These are phyloP conservation scores for Sesamia nonagrioides DNA, from an alignment of 1,140 invertebrate species.

Conservation along the genomic window DNA sequence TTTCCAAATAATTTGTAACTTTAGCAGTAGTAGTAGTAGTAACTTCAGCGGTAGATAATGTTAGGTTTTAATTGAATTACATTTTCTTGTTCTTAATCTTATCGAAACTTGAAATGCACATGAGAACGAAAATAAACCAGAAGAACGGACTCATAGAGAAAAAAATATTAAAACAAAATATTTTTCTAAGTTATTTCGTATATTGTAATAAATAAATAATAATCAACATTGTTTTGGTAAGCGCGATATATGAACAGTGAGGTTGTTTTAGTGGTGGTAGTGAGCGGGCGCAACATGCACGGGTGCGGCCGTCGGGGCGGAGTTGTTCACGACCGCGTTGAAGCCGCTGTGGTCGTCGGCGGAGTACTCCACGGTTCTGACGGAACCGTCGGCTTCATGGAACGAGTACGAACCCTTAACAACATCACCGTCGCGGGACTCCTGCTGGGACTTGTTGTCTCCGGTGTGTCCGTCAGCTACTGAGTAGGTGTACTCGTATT, in stretches of 20 bases:
- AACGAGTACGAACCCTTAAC: constrained; percentile 87
- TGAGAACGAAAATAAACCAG: too few relatives aligned
- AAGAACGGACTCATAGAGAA: too few relatives aligned
- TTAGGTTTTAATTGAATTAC: too few relatives aligned
- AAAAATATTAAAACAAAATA: too few relatives aligned
- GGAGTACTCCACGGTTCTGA: constrained; percentile 86
- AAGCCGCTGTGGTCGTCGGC: constrained; percentile 87
- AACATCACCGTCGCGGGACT: constrained; percentile 85
- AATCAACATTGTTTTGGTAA: constrained; percentile 36
- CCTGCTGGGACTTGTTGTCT: constrained; percentile 83
- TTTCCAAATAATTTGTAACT: too few relatives aligned
- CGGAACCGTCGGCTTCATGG: constrained; percentile 86
- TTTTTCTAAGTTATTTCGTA: constrained; percentile 34
- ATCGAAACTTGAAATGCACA: too few relatives aligned
- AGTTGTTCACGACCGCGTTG: constrained; percentile 85
- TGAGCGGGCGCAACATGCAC: constrained; percentile 46
- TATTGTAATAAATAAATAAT: constrained; percentile 30
- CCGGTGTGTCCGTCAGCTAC: constrained; percentile 49
- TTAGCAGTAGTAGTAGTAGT: too few relatives aligned
- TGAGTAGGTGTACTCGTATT: constrained; percentile 84
- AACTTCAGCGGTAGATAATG: too few relatives aligned
- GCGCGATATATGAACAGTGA: constrained; percentile 30
- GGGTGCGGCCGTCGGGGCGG: constrained; percentile 49
- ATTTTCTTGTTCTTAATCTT: too few relatives aligned
- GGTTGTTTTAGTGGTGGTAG: constrained; percentile 52